Evolutionary conservation across 2,888 invertebrate species (phyloP).

Genomic region (Ischnura elegans): DNA sequence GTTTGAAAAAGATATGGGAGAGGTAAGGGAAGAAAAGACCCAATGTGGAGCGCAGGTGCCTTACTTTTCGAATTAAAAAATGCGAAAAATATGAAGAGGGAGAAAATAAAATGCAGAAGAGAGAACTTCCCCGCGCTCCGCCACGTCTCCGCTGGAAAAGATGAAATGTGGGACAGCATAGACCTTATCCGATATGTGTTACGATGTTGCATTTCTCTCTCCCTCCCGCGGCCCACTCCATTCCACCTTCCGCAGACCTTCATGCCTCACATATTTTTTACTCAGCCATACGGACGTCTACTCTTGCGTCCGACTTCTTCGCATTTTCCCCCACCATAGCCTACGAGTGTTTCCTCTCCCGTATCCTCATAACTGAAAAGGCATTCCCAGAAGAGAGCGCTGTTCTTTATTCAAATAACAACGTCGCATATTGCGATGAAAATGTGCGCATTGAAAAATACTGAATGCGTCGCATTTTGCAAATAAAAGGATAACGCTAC

Average conservation of each 20-base stretch:
- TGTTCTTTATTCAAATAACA: no score
- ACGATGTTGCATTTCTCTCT: conserved; percentile 58
- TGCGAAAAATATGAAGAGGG: conserved; percentile 5
- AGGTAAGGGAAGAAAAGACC: neutral
- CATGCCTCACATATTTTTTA: no score
- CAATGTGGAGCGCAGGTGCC: conserved; percentile 52
- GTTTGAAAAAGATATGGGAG: neutral
- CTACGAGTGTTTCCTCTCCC: neutral
- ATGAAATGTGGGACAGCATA: conserved; percentile 62
- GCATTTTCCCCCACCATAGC: neutral
- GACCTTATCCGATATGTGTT: conserved; percentile 65
- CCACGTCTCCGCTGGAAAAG: neutral
- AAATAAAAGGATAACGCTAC: no score
- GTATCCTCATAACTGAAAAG: neutral
- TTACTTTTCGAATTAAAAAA: conserved; percentile 67
- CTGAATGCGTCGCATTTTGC: no score
- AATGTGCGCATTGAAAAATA: no score
- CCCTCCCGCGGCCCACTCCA: neutral
- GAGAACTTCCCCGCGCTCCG: no score
- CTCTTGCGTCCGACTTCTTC: neutral
- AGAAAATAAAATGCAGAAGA: no score
- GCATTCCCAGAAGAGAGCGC: no score
- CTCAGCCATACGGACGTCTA: neutral
- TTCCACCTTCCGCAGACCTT: neutral
- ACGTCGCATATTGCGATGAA: no score